phyloP scores from a whole-genome alignment of 2,113 vertebrate genomes.

The Macrotis lagotis region DNA sequence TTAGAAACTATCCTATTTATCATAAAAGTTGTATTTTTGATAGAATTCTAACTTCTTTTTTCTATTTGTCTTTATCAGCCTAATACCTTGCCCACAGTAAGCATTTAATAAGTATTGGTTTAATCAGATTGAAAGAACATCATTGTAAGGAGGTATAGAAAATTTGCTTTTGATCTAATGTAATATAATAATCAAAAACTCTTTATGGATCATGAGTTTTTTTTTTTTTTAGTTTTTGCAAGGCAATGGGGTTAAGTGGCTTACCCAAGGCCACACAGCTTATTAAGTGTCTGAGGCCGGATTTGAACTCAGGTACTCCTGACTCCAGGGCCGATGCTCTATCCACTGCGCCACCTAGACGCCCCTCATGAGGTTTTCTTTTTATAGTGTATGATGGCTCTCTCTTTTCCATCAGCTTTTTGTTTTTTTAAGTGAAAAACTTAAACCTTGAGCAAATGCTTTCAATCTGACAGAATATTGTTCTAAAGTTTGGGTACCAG shows the following conservation, averaged over 20 bases:
- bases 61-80: not conserved
- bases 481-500: slow-evolving; percentile 73
- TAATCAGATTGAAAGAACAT: not conserved
- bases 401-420: slow-evolving; percentile 55
- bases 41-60: not conserved
- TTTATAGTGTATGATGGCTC: slow-evolving; percentile 1
- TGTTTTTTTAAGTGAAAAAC: slow-evolving; percentile 51
- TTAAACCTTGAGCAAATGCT: slow-evolving; percentile 71
- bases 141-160: not conserved
- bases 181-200: too few species aligned
- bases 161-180: not conserved
- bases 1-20: not conserved
- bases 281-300: too few species aligned
- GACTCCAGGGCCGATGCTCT: too few species aligned
- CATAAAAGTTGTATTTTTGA: not conserved
- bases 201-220: not conserved
- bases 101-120: not conserved
- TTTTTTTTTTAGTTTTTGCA: too few species aligned
- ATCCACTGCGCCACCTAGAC: too few species aligned
- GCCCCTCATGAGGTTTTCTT: not conserved
- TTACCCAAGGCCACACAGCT: too few species aligned
- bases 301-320: too few species aligned
- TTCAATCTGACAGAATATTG: slow-evolving; percentile 71
- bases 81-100: not conserved
- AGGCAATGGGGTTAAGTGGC: too few species aligned